Evolutionary conservation across 2,888 invertebrate species (phyloP), one percentile per base, ranked within the genome.

Genomic region (Melolontha melolontha): DNA sequence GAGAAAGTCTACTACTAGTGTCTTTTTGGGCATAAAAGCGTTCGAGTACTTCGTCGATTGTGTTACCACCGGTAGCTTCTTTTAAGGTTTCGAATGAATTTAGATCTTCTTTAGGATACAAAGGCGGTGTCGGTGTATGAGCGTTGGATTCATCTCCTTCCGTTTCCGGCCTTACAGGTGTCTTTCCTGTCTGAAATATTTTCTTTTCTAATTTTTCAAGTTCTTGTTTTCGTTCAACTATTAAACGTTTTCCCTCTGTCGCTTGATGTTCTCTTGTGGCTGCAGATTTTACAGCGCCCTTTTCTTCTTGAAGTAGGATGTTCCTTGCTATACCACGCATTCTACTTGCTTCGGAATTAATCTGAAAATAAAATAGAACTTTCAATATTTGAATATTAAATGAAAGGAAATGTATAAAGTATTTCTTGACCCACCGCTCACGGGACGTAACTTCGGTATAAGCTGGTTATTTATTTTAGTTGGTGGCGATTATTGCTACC

Each of bases 51-150:
- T 93, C 91, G 67, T 90, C 89, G 0, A 91, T 88, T 57, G 89
- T 90, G 8, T 91, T 91, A 11, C 92, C 93, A 87, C 91, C 92
- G 14, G 94, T 93, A 0, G 91, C 89, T 79, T 89, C 89, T 87
- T 93, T 92, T 0, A 94, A 84, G 72, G 89, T 89, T 71, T 90
- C 90, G 78, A 94, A 93, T 17, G 89, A 87, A 70, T 92, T 90
- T 84, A 90, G 78, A 64, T 77, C 80, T 65, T 86, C 84, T 1
- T 84, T 84, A 0, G 84, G 83, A 70, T 69, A 51, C 8, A 70
- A 44, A 34, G 68, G 59, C 39, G 62, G 40, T 11, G 59, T 62
- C 11, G 70, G 55, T 16, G 55, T 62, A 54, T 66, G 69, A 12
- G 75, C 69, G 49, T 66, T 74, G 17, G 79, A 79, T 70, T 79